phyloP scores from a whole-genome alignment of 2,888 invertebrate species.

The Noctua comes region DNA sequence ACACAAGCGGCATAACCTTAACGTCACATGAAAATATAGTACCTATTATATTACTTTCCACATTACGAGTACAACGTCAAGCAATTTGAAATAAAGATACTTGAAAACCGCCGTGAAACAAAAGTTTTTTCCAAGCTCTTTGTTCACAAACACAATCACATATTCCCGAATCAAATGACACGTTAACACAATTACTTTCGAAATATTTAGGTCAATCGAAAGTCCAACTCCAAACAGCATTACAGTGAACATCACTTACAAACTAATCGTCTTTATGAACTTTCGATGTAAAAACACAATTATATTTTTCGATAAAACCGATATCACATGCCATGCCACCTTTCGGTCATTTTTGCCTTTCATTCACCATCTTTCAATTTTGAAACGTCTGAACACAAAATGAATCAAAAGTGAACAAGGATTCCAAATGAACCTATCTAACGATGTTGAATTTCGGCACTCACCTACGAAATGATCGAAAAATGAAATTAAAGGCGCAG shows the following conservation, averaged over 20 bases:
- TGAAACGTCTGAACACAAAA: neutral
- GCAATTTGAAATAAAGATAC: neutral
- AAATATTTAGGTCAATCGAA: slow-evolving; percentile 34
- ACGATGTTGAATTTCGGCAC: neutral
- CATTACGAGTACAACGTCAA: neutral
- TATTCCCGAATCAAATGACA: neutral
- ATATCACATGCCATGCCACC: neutral
- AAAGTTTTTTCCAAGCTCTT: neutral
- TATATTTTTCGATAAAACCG: slow-evolving; percentile 37
- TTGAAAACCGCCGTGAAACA: neutral
- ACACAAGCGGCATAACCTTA: neutral
- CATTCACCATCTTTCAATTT: neutral
- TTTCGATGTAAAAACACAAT: slow-evolving; percentile 4
- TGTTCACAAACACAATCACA: neutral
- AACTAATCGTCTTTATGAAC: slow-evolving; percentile 26
- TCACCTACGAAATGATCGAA: neutral
- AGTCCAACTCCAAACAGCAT: neutral
- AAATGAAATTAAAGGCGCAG: neutral
- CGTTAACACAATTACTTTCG: neutral
- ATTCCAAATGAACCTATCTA: neutral
- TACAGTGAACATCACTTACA: neutral
- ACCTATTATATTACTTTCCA: too few relatives aligned
- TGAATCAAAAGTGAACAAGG: neutral
- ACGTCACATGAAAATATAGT: neutral
- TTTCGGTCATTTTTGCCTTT: neutral